These are phyloP conservation scores for Platypus cylindrus DNA, from an alignment of 2,888 invertebrate genomes.

Conservation along the genomic window DNA sequence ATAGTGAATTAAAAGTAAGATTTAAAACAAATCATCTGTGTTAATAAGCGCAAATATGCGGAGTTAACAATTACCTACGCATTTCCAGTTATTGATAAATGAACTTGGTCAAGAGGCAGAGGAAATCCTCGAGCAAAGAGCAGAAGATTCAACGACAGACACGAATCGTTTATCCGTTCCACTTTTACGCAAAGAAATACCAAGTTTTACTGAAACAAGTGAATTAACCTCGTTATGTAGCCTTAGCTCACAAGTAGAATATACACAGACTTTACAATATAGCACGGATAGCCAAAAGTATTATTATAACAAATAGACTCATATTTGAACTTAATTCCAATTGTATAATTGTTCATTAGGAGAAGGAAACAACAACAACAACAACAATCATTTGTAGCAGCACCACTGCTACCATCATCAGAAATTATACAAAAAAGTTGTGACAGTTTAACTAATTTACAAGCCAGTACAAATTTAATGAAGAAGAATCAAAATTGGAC, in stretches of 20 bases:
- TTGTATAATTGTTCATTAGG: not conserved
- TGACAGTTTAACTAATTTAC: too few relatives aligned
- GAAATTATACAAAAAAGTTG: too few relatives aligned
- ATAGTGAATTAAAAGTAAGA: conserved; percentile 63
- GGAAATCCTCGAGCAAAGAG: conserved; percentile 31
- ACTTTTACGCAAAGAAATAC: conserved; percentile 38
- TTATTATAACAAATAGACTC: not conserved
- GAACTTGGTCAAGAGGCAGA: conserved; percentile 50
- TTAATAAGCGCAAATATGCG: not conserved
- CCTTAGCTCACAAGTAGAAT: conserved; percentile 44
- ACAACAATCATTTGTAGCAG: too few relatives aligned
- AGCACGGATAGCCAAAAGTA: conserved; percentile 37
- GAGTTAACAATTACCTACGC: too few relatives aligned
- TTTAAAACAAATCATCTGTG: too few relatives aligned
- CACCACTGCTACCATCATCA: too few relatives aligned
- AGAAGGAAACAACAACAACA: not conserved
- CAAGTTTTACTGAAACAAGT: conserved; percentile 55
- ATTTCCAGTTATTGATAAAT: conserved; percentile 56
- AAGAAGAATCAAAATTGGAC: too few relatives aligned
- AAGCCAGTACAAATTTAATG: too few relatives aligned
- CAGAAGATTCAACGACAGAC: conserved; percentile 30
- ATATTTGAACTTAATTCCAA: not conserved
- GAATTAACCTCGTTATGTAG: conserved; percentile 63
- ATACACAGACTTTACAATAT: conserved; percentile 40
- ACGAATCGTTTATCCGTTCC: conserved; percentile 36